These are phyloP conservation scores for Heliconius aoede DNA, from an alignment of 2,888 invertebrate species.

Conservation along the genomic window DNA sequence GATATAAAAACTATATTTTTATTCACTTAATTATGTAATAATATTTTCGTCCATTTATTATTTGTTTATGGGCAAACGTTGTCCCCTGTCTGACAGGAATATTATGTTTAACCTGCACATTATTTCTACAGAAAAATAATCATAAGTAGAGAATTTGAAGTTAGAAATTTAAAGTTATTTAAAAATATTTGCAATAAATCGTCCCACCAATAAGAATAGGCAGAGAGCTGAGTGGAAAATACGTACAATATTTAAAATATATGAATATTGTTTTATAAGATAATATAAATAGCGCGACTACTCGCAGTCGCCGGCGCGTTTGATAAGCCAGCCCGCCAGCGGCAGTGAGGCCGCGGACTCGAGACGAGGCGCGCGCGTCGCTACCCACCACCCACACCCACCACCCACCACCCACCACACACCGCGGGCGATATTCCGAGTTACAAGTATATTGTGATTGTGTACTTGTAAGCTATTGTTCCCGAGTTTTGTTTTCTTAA, in stretches of 20 bases:
- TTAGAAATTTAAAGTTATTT: too few relatives aligned
- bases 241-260: background rate
- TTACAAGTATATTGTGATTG: too few relatives aligned
- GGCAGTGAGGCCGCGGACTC: conserved; percentile 20
- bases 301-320: background rate
- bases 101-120: background rate
- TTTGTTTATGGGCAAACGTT: too few relatives aligned
- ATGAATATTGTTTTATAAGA: background rate
- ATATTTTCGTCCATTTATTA: too few relatives aligned
- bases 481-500: background rate
- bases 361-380: background rate
- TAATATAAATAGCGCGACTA: conserved; percentile 1
- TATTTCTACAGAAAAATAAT: background rate
- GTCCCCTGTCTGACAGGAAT: too few relatives aligned
- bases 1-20: too few relatives aligned
- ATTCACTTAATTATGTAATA: too few relatives aligned
- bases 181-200: background rate
- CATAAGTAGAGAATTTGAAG: background rate
- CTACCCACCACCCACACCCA: background rate
- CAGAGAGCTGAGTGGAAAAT: background rate
- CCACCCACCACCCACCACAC: background rate
- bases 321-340: background rate
- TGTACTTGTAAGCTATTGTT: background rate
- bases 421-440: too few relatives aligned
- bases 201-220: too few relatives aligned